Conservation (phyloP, 2,797 vertebrate species). For the Rhodeus uyekii region DNA sequence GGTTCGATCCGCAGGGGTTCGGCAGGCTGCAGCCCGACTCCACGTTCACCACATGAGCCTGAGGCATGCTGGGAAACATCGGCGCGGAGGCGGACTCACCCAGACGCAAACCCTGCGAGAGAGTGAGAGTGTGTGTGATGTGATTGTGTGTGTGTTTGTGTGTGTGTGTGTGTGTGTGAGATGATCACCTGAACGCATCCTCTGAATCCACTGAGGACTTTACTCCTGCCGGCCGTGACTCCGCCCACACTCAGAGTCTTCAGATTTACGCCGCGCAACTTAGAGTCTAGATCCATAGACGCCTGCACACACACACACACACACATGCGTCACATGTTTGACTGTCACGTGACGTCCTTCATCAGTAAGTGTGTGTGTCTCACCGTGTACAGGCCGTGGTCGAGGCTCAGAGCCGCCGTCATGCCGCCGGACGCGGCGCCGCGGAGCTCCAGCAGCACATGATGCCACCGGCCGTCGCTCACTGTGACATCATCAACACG, state of each 20-base stretch:
- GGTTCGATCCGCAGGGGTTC: constrained; percentile 86
- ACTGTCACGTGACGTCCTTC: not conserved
- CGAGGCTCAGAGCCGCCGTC: constrained; percentile 79
- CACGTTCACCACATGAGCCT: constrained; percentile 80
- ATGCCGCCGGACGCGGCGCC: constrained; percentile 65
- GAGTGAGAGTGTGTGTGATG: not conserved
- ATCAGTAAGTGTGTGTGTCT: not conserved
- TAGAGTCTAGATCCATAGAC: constrained; percentile 81
- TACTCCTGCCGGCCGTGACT: constrained; percentile 68
- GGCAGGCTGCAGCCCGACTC: constrained; percentile 86
- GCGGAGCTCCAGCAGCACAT: constrained; percentile 84
- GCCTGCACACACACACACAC: constrained; percentile 65
- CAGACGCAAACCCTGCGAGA: constrained; percentile 81
- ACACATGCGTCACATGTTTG: not conserved
- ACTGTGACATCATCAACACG: constrained; percentile 82
- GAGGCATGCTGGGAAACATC: constrained; percentile 75
- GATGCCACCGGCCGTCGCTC: constrained; percentile 91
- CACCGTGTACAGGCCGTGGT: constrained; percentile 88
- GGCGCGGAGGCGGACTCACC: constrained; percentile 67
- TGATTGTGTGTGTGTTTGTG: not conserved
- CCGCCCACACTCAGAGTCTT: constrained; percentile 85
- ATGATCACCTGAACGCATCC: constrained; percentile 88
- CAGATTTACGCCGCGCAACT: constrained; percentile 82
- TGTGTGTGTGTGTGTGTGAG: not conserved
- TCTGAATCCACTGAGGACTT: constrained; percentile 83